Percentiles rank a stretch among this genome's conserved stretches.
Conservation (phyloP, 2,797 vertebrate genomes). For the Diceros bicornis region DNA sequence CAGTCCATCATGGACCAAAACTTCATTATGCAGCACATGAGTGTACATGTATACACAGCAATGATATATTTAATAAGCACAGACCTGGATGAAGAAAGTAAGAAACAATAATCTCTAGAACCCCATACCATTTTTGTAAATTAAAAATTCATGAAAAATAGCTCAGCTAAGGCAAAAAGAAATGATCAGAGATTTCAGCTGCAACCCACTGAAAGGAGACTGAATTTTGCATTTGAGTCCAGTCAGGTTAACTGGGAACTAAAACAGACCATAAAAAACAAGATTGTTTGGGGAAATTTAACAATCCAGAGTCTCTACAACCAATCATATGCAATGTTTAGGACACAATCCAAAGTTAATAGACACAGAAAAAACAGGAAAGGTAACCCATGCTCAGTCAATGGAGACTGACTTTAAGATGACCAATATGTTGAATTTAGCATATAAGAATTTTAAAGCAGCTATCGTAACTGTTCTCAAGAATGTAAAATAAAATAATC, state of each 20-base stretch:
- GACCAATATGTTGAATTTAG: not conserved
- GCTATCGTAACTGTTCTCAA: not conserved
- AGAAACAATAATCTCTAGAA: not conserved
- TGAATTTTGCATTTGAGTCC: not conserved
- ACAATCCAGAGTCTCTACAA: not conserved
- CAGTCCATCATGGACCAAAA: too few relatives aligned
- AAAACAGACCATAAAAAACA: not conserved
- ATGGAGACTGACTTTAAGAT: not conserved
- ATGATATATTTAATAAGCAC: not conserved
- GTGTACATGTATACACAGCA: not conserved
- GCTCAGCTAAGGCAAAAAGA: not conserved
- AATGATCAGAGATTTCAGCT: not conserved
- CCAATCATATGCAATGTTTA: not conserved
- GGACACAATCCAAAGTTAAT: not conserved
- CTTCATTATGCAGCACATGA: too few relatives aligned
- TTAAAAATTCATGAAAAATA: slow-evolving; percentile 52
- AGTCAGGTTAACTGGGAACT: not conserved
- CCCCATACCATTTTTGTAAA: not conserved
- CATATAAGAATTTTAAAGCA: not conserved
- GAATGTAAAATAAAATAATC: not conserved
- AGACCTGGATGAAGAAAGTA: not conserved
- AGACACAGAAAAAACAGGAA: not conserved
- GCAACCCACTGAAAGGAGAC: not conserved
- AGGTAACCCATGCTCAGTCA: not conserved
- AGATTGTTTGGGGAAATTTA: not conserved